Percentiles rank a stretch among this genome's conserved stretches.
Conservation (phyloP, 2,113 vertebrate genomes). For the Odocoileus virginianus region DNA sequence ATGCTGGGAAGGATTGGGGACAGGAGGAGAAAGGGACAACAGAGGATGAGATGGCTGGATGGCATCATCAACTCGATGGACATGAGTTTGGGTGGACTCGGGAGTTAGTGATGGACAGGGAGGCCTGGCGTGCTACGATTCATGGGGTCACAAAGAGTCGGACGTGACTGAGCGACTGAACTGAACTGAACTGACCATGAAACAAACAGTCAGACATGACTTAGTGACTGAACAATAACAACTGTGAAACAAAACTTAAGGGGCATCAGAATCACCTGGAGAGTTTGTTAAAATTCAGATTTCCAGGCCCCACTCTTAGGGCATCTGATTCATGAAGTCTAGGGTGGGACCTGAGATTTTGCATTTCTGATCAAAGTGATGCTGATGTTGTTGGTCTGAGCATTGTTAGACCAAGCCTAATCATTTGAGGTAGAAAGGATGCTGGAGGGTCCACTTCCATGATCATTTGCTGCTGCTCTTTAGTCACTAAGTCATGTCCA, state of each 20-base stretch:
- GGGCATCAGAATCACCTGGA: background rate
- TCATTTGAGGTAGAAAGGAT: background rate
- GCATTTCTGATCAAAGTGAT: background rate
- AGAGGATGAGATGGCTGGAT: no score
- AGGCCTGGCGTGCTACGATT: no score
- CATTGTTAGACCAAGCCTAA: background rate
- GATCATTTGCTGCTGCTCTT: background rate
- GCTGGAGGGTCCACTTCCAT: background rate
- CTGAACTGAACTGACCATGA: background rate
- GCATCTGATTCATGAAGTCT: background rate
- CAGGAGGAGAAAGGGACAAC: no score
- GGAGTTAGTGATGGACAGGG: no score
- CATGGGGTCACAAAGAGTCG: no score
- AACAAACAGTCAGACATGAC: background rate
- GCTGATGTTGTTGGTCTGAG: background rate
- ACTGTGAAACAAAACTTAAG: background rate
- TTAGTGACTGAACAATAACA: background rate
- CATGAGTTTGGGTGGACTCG: no score
- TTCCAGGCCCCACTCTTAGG: background rate
- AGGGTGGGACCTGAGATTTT: background rate
- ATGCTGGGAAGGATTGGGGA: no score
- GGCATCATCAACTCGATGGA: no score
- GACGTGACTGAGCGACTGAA: no score
- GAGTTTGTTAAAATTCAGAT: background rate
- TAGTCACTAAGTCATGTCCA: background rate